Evolutionary conservation across 2,113 vertebrate species (phyloP), one percentile per base, ranked within the genome.

Genomic region (Cheirogaleus medius): DNA sequence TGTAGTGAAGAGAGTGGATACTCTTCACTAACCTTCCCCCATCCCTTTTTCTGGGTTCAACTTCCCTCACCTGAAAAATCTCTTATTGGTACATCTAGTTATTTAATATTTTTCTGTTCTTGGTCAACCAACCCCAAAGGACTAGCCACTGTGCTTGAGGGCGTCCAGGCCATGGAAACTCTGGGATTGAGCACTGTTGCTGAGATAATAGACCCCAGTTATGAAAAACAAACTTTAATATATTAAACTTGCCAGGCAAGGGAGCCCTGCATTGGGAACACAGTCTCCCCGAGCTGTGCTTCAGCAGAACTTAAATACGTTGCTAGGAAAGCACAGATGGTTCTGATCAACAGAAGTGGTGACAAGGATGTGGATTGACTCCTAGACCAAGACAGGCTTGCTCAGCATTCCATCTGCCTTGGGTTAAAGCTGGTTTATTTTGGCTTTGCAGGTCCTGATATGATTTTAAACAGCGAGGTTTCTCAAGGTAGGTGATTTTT

Each of bases 171-270:
- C 64, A 37, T 52, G 52, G 23, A 69, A 60, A 69, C 2, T 1
- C 29, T 69, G 54, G 42, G 37, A n/a, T 49, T 49, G 82, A 93
- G 39, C 58, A 32, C 18, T 63, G 17, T 39, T 84, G 63, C 63
- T 82, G 52, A 82, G 91, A 54, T 64, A 92, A 58, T 37, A 96
- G 81, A 54, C 21, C 17, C 8, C 6, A 29, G 8, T 81, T 93
- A 37, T 95, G 89, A 89, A 91, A 93, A 94, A 87, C 5, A 52
- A 85, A 42, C 17, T 20, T 87, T 64, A 68, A 39, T 39, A 88
- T 71, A 39, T 85, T 86, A 60, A 95, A 37, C 44, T 91, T 97
- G 49, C 37, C 32, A 64, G 86, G 18, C 8, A 25, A 49, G 23
- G 8, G 23, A 95, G 39, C 13, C 47, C n/a, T 77, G 82, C 21